Evolutionary conservation across 2,113 vertebrate species (phyloP).

Genomic region (Neodontobutis hainanensis): DNA sequence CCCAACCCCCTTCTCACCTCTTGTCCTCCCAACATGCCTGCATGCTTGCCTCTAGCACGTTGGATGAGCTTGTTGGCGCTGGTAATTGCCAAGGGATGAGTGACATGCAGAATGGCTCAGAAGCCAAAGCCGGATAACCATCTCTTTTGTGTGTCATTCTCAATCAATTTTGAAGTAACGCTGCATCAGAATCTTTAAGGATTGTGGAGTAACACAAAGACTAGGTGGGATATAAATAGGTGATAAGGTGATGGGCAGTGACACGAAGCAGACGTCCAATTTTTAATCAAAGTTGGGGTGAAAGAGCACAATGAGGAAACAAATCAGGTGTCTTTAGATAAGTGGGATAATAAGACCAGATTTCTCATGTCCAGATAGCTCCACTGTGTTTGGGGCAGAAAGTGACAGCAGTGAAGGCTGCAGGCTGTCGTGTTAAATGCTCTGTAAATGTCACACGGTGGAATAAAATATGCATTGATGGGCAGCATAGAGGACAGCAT

Average conservation of each 20-base stretch:
- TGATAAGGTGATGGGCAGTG: slow-evolving; percentile 22
- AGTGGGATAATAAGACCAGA: slow-evolving; percentile 1
- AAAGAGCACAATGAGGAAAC: slow-evolving; percentile 4
- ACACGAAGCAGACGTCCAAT: slow-evolving; percentile 1
- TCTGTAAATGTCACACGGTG: not conserved
- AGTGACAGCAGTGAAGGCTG: slow-evolving; percentile 7
- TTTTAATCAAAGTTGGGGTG: not conserved
- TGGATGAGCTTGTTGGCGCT: slow-evolving; percentile 51
- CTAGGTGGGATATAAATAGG: slow-evolving; percentile 34
- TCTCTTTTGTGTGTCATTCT: slow-evolving; percentile 44
- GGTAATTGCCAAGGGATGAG: slow-evolving; percentile 67
- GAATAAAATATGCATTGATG: slow-evolving; percentile 13
- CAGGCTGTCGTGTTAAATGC: not conserved
- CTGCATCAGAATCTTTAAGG: not conserved
- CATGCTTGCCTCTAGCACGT: slow-evolving; percentile 29
- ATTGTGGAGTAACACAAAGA: slow-evolving; percentile 31
- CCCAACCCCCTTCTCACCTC: slow-evolving; percentile 50
- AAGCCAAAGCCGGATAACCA: slow-evolving; percentile 55
- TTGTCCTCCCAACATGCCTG: slow-evolving; percentile 30
- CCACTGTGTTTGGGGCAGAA: not conserved
- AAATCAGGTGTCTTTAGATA: slow-evolving; percentile 6
- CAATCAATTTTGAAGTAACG: slow-evolving; percentile 17
- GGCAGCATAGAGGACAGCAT: not conserved
- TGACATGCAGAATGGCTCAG: slow-evolving; percentile 52
- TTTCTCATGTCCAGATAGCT: not conserved